Base-by-base conservation (phyloP, 2,797 vertebrate genomes). In the Poecilia velifera region DNA sequence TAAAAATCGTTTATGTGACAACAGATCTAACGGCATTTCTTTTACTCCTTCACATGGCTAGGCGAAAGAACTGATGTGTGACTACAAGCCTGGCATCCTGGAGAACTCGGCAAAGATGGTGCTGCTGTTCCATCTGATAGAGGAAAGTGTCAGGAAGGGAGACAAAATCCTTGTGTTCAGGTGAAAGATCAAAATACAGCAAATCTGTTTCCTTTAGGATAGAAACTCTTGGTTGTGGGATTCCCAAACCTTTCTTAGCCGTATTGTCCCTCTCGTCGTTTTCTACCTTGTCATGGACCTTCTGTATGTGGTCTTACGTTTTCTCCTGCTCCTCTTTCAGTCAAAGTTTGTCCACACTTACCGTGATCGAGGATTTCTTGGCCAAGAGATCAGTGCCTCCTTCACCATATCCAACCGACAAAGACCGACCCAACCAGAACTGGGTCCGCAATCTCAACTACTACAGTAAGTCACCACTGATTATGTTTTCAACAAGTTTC, bases 21-120 rank as follows among this genome's bases (percentile, higher is more conserved):
- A 20, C 72, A 75, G 12, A n/a, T 66, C 62, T 77, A 12, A n/a
- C 0, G 75, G 31, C 10, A 20, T 3, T 81, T 8, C 78, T 57
- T 39, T 76, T 49, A 46, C 43, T 6, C 79, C 53, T 39, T 74
- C 53, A 43, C 45, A 0, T 16, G 13, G 1, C 25, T 82, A 99
- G 98, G 98, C 98, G 28, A 99, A 98, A 90, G 97, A 98, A 68
- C 96, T 99, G 89, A 96, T 99, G 94, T 96, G 90, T 55, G 96
- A 97, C 90, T 99, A 99, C 87, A 96, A 97, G 85, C 95, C 96
- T 0, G 98, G 98, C 46, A 89, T 98, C 76, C 93, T 99, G 91
- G 97, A 98, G 86, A 98, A 99, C 93, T 99, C 98, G 0, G 97
- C 98, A 10, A 99, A 99, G 93, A 99, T 99, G 98, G 97, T 98